Evolutionary conservation across 2,113 vertebrate genomes (phyloP).

Genomic region (Turnix velox): DNA sequence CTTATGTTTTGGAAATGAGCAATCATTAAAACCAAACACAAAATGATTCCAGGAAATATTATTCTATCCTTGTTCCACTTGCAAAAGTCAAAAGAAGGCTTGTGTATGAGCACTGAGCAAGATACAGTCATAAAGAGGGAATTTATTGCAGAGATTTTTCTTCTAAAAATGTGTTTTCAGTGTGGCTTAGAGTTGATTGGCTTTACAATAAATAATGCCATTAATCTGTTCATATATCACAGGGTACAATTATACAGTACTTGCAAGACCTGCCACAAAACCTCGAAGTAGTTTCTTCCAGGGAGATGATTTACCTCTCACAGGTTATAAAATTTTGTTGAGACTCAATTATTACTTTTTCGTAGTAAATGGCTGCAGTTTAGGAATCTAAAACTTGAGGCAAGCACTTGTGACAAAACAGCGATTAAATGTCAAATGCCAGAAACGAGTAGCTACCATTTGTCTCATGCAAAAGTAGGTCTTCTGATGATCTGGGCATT

Average conservation of each 20-base stretch:
- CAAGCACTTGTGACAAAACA: background rate
- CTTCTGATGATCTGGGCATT: background rate
- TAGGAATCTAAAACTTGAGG: background rate
- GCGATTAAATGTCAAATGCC: background rate
- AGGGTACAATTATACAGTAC: slow-evolving; percentile 50
- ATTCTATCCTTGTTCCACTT: slow-evolving; percentile 33
- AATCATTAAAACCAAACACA: slow-evolving; percentile 32
- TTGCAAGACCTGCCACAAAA: slow-evolving; percentile 68
- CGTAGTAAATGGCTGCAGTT: background rate
- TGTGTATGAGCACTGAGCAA: slow-evolving; percentile 5
- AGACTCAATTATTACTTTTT: slow-evolving; percentile 14
- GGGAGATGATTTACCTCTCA: slow-evolving; percentile 47
- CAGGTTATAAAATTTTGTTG: slow-evolving; percentile 17
- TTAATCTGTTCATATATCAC: slow-evolving; percentile 63
- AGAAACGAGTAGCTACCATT: background rate
- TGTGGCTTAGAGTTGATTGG: background rate
- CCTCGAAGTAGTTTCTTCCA: slow-evolving; percentile 44
- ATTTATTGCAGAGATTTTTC: slow-evolving; percentile 24
- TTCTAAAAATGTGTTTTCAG: slow-evolving; percentile 48
- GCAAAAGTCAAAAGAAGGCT: slow-evolving; percentile 40
- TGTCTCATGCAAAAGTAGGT: background rate
- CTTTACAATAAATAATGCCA: slow-evolving; percentile 60
- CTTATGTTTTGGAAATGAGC: slow-evolving; percentile 25
- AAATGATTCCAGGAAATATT: slow-evolving; percentile 48
- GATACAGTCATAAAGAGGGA: background rate